Evolutionary conservation across 2,113 vertebrate genomes (phyloP).

Genomic region (Xiphophorus hellerii): DNA sequence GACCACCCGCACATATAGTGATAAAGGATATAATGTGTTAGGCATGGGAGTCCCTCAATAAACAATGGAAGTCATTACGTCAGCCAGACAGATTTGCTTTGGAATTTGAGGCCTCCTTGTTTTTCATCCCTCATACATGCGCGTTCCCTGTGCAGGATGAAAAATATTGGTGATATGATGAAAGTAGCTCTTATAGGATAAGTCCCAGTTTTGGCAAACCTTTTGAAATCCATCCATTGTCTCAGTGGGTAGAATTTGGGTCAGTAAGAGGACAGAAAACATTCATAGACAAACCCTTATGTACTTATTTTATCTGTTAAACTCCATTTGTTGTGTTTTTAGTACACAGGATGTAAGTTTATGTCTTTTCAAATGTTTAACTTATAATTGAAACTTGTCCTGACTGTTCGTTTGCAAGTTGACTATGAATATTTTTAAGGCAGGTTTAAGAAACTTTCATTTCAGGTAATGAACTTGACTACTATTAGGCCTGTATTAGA

Average conservation of each 20-base stretch:
- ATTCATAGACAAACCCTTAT: background rate
- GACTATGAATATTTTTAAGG: no score
- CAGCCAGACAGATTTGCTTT: conserved; percentile 53
- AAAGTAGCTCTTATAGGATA: conserved; percentile 37
- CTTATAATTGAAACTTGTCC: no score
- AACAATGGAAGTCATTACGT: conserved; percentile 56
- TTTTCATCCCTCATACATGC: conserved; percentile 44
- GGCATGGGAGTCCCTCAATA: conserved; percentile 47
- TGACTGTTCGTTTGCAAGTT: no score
- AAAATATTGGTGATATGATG: conserved; percentile 53
- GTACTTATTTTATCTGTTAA: no score
- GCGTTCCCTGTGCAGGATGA: conserved; percentile 19
- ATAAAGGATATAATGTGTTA: conserved; percentile 50
- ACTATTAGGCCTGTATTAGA: no score
- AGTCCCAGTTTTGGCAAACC: conserved; percentile 33
- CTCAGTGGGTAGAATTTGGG: conserved; percentile 9
- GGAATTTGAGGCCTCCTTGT: conserved; percentile 59
- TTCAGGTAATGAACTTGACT: no score
- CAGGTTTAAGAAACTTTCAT: no score
- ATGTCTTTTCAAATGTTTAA: no score
- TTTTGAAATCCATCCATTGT: conserved; percentile 43
- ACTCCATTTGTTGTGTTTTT: no score
- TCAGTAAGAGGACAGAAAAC: conserved; percentile 41
- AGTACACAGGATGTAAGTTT: no score
- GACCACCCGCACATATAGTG: conserved; percentile 16